Base-by-base conservation (phyloP, 2,888 invertebrate genomes). In the Thalpophila matura region DNA sequence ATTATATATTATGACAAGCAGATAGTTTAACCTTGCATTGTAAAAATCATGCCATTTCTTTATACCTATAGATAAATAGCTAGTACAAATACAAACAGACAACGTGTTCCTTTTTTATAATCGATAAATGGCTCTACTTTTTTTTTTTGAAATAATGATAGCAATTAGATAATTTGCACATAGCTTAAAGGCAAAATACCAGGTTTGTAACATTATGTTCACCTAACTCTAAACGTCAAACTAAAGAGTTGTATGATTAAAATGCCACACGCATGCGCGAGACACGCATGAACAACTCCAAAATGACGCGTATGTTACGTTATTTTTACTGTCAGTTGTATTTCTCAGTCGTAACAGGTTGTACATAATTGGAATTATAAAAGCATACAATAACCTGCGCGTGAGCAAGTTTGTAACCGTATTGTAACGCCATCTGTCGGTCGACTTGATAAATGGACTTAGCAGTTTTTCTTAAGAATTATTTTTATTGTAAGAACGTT, bases 291-390 rank as follows among this genome's bases (percentile, higher is more conserved):
- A 69, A 31, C 43, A 56, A 58, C 47, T 55, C 26, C 9, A 31
- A 58, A 51, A 69, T 63, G 38, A 63, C 63, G 46, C 14, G 6
- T 29, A 40, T 22, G 47, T 70, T 70, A 63, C 64, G 61, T 68
- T 70, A 60, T 66, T 60, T n/a, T 31, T 24, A 4, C 40, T 53
- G 63, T 69, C 63, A 43, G 70, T 62, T 53, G 26, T 68, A 9
- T 58, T 68, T 62, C 50, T 63, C 33, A 56, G 43, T 59, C 67
- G 53, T 69, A 66, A 58, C 67, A 27, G 10, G 27, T 12, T 27
- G 7, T 14, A 22, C 53, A 54, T 69, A 58, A 40, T 46, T 60
- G 18, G 26, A 60, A 67, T 60, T 37, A 31, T 55, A 29, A 12
- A 72, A n/a, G 29, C 26, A 37, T 27, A 20, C 45, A 67, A 35